Base-by-base conservation (phyloP, 2,113 vertebrate genomes). In the Equus quagga region DNA sequence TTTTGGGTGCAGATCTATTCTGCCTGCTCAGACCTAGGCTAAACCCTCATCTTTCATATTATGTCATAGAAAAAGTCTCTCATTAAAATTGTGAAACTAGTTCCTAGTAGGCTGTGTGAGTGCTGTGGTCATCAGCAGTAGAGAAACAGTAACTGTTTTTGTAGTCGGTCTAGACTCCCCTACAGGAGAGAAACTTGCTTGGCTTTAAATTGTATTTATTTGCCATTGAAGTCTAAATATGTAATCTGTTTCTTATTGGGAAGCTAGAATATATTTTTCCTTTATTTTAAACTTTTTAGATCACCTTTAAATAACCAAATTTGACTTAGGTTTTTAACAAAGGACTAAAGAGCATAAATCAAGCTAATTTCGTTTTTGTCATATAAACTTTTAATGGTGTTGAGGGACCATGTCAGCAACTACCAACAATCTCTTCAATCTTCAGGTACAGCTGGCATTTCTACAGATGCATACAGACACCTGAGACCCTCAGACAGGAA, bases 361-460 rank as follows among this genome's bases (percentile, higher is more conserved):
- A 97, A 94, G 86, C 86, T 98, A 92, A 49, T 84, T 67, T 95
- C 97, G 94, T 88, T 97, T 96, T 94, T 97, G 91, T 97, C 79
- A 97, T 93, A 92, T 17, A 98, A 97, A 91, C 60, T 72, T 89
- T 92, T 97, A 97, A 89, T 83, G 67, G 92, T 94, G 76, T 96
- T 88, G 98, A 98, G 98, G 98, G 98, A 98, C 98, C 99, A 99
- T 98, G 98, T 98, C 98, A 97, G 97, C 98, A 97, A 93, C 97
- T 98, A 94, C 62, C 97, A 93, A 95, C 97, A 82, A 58, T 96
- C 75, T 97, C 69, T 69, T 92, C 83, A 97, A 58, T 94, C 95
- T 97, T 98, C 97, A 96, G 96, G 94, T 80, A 41, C 86, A 97
- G 98, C 98, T 98, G 98, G 96, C 98, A 98, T 98, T 98, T 97